phyloP scores from a whole-genome alignment of 2,113 vertebrate species.

The Rana temporaria region DNA sequence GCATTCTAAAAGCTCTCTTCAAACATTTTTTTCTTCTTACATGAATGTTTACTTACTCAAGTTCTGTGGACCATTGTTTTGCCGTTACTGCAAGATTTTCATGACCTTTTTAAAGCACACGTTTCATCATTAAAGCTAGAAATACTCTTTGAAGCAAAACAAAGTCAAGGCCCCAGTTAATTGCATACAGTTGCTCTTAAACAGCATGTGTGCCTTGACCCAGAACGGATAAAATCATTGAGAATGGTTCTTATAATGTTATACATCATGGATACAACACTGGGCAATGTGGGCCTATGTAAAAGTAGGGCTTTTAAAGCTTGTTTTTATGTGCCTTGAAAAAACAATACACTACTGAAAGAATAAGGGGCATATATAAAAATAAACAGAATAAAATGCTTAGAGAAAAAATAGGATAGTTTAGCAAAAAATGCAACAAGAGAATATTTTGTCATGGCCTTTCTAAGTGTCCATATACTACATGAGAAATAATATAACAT shows the following conservation, averaged over 20 bases:
- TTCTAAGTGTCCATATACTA: too few relatives aligned
- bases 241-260: conserved; percentile 9
- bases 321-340: background rate
- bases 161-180: conserved; percentile 34
- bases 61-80: background rate
- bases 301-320: background rate
- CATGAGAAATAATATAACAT: too few relatives aligned
- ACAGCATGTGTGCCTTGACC: conserved; percentile 31
- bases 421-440: too few relatives aligned
- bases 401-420: too few relatives aligned
- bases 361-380: background rate
- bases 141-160: conserved; percentile 25
- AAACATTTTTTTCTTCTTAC: background rate
- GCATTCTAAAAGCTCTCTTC: too few relatives aligned
- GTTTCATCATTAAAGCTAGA: conserved; percentile 19
- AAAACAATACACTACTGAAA: background rate
- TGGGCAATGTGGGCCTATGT: background rate
- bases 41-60: background rate
- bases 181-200: conserved; percentile 25
- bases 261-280: background rate
- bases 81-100: conserved; percentile 2
- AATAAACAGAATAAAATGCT: too few relatives aligned
- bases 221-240: conserved; percentile 33
- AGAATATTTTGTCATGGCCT: too few relatives aligned
- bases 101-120: conserved; percentile 5